Evolutionary conservation across 2,797 vertebrate species (phyloP).

Genomic region (Phyllotis vaccarum): DNA sequence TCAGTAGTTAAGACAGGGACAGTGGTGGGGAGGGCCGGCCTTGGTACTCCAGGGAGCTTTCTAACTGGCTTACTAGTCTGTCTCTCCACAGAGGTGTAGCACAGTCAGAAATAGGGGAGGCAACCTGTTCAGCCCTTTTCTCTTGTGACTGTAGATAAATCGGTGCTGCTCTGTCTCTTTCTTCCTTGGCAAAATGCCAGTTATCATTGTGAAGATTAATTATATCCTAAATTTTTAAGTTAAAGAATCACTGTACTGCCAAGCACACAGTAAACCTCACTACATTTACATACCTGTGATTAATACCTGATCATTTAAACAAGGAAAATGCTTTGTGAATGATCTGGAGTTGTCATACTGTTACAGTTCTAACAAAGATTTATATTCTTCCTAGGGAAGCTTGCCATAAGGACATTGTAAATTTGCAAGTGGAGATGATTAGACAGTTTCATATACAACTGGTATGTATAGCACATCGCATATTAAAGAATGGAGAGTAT

Average conservation of each 20-base stretch:
- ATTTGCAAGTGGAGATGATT: slow-evolving; percentile 99
- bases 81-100: neutral
- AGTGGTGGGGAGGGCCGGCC: neutral
- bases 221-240: slow-evolving; percentile 49
- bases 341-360: slow-evolving; percentile 1
- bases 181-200: neutral
- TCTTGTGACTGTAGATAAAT: neutral
- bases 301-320: slow-evolving; percentile 38
- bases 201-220: slow-evolving; percentile 49
- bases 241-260: neutral
- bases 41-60: slow-evolving; percentile 30
- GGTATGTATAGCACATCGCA: slow-evolving; percentile 89
- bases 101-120: neutral
- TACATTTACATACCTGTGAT: neutral
- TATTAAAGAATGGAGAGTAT: slow-evolving; percentile 2
- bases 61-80: neutral
- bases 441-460: slow-evolving; percentile 98
- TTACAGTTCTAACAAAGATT: slow-evolving; percentile 66
- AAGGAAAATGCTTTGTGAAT: slow-evolving; percentile 36
- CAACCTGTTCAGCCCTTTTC: neutral
- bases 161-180: neutral
- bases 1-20: neutral
- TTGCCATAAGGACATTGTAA: slow-evolving; percentile 96
- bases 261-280: neutral
- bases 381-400: slow-evolving; percentile 90